phyloP scores from a whole-genome alignment of 2,888 invertebrate species.

The Dioctria linearis region DNA sequence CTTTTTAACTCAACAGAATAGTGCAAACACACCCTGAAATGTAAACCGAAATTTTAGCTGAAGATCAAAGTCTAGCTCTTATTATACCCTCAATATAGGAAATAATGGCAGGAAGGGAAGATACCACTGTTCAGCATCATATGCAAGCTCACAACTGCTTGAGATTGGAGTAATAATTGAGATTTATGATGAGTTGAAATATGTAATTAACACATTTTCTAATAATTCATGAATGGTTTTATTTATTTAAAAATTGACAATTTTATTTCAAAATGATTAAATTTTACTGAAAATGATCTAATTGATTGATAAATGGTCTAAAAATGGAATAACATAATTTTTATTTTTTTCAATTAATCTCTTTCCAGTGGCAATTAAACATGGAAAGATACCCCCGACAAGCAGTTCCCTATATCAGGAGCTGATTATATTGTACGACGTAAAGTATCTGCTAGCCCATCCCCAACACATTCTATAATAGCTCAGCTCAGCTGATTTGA shows the following conservation, averaged over 20 bases:
- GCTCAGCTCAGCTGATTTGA: too few species aligned
- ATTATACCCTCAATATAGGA: slow-evolving; percentile 83
- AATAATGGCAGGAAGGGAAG: slow-evolving; percentile 79
- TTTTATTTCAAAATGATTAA: too few species aligned
- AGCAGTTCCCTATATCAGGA: slow-evolving; percentile 85
- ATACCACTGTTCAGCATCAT: slow-evolving; percentile 87
- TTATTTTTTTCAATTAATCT: too few species aligned
- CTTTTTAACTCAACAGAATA: too few species aligned
- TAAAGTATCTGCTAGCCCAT: slow-evolving; percentile 87
- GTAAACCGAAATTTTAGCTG: slow-evolving; percentile 78
- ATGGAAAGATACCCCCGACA: slow-evolving; percentile 87
- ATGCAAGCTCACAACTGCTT: slow-evolving; percentile 79
- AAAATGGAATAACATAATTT: too few species aligned
- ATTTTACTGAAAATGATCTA: too few species aligned
- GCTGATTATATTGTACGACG: slow-evolving; percentile 85
- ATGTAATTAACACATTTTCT: neutral
- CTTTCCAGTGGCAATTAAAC: slow-evolving; percentile 82
- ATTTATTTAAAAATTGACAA: too few species aligned
- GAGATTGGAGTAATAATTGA: slow-evolving; percentile 79
- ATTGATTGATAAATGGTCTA: too few species aligned
- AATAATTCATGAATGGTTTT: too few species aligned
- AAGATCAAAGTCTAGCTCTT: slow-evolving; percentile 78
- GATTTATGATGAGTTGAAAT: slow-evolving; percentile 77
- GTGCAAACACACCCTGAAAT: slow-evolving; percentile 74
- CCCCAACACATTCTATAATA: slow-evolving; percentile 74